Conservation (phyloP, 2,113 vertebrate genomes). For the Sphyrna mokarran region DNA sequence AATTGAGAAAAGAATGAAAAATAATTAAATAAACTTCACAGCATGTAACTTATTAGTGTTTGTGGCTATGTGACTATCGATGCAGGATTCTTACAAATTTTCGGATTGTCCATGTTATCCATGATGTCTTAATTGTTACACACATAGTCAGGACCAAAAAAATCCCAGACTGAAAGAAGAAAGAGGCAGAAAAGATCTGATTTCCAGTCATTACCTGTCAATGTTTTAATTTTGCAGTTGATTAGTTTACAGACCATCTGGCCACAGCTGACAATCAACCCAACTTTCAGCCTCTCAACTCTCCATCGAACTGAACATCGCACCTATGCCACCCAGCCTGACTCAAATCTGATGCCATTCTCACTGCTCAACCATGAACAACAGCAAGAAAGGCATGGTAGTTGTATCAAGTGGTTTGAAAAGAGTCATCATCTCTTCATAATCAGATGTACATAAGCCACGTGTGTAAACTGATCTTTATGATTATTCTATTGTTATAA, state of each 20-base stretch:
- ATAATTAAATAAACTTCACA: not conserved
- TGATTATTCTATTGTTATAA: not conserved
- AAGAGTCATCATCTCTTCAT: not conserved
- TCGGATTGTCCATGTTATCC: not conserved
- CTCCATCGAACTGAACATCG: not conserved
- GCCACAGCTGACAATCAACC: not conserved
- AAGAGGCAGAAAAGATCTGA: not conserved
- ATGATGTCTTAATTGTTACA: not conserved
- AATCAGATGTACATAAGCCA: not conserved
- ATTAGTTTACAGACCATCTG: not conserved
- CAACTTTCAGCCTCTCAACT: not conserved
- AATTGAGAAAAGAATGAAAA: constrained; percentile 7
- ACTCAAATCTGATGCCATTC: not conserved
- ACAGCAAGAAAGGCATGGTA: not conserved
- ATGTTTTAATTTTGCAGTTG: not conserved
- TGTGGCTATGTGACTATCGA: not conserved
- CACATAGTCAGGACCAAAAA: not conserved
- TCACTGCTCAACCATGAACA: not conserved
- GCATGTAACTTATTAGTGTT: not conserved
- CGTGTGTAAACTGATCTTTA: not conserved
- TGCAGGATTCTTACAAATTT: not conserved
- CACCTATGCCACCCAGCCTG: too few relatives aligned
- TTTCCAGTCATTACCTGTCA: too few relatives aligned
- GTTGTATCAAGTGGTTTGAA: not conserved
- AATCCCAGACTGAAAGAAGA: not conserved